Evolutionary conservation across 2,113 vertebrate genomes (phyloP), one percentile per base, ranked within the genome.

Genomic region (Elephas maximus): DNA sequence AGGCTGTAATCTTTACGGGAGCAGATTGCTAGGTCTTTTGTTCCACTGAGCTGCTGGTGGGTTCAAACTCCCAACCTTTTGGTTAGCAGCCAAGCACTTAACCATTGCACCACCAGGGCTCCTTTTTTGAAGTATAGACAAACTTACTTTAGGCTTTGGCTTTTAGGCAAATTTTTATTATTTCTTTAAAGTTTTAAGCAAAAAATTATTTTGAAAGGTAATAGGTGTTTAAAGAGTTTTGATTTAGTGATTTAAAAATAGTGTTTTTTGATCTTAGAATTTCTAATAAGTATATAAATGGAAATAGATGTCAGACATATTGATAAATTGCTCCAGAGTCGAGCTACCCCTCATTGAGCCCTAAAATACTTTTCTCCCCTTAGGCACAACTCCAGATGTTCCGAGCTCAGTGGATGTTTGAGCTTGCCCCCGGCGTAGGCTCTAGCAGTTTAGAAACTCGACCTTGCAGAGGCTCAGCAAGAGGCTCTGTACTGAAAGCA

Each of bases 351-450:
- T 79, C 44, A 28, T 18, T 28, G 77, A 51, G 28, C 51, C 80
- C 69, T 95, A 10, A 95, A 60, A 15, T 63, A 6, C 7, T 79
- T 51, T 71, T 97, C n/a, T 85, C 24, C 30, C 98, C 98, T 26
- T 96, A 99, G 99, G 97, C 99, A 96, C 99, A 99, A 98, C 99
- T 99, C 48, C 99, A 99, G 98, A 99, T 98, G 97, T 99, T 99
- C 98, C 99, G 99, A 99, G 99, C 99, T 97, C 99, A 99, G 97
- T 99, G 99, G 99, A 99, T 99, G 99, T 99, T 99, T 98, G 99
- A 99, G 98, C 99, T 99, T 98, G 99, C 98, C 95, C 99, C 99
- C 41, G 99, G 98, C 96, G 97, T 98, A 45, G 98, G 98, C 97
- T 98, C 98, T 60, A 97, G 98, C 94, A 98, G 96, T 62, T 69